Conservation (phyloP, 2,888 invertebrate genomes). For the Trissolcus japonicus region DNA sequence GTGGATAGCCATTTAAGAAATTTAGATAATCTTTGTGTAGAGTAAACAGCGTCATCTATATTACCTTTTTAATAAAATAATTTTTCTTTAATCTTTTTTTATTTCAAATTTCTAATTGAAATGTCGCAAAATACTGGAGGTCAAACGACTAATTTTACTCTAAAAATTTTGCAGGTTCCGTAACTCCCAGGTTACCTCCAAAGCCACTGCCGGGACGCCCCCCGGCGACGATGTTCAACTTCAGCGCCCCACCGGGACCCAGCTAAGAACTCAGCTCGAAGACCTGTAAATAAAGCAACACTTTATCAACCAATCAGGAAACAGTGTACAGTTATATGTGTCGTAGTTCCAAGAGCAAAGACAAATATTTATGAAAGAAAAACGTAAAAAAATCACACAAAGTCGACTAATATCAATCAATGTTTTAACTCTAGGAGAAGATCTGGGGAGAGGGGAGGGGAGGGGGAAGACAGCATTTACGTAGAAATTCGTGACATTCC, state of each 20-base stretch:
- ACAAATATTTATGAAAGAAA: slow-evolving; percentile 45
- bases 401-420: slow-evolving; percentile 38
- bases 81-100: not conserved
- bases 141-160: too few species aligned
- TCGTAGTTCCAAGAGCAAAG: slow-evolving; percentile 39
- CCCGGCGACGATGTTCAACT: slow-evolving; percentile 74
- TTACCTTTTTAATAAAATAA: too few species aligned
- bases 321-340: slow-evolving; percentile 58
- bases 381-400: not conserved
- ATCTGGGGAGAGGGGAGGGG: not conserved
- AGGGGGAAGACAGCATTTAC: slow-evolving; percentile 30
- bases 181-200: slow-evolving; percentile 74
- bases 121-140: too few species aligned
- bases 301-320: slow-evolving; percentile 21
- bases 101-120: not conserved
- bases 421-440: slow-evolving; percentile 31
- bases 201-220: slow-evolving; percentile 73
- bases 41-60: too few species aligned
- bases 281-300: slow-evolving; percentile 40
- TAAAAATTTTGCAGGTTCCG: slow-evolving; percentile 64
- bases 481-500: slow-evolving; percentile 38
- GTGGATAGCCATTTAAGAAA: too few species aligned
- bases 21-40: too few species aligned
- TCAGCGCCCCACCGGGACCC: slow-evolving; percentile 72
- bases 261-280: slow-evolving; percentile 64